Base-by-base conservation (phyloP, 2,888 invertebrate genomes). In the Leucophenga maculata region DNA sequence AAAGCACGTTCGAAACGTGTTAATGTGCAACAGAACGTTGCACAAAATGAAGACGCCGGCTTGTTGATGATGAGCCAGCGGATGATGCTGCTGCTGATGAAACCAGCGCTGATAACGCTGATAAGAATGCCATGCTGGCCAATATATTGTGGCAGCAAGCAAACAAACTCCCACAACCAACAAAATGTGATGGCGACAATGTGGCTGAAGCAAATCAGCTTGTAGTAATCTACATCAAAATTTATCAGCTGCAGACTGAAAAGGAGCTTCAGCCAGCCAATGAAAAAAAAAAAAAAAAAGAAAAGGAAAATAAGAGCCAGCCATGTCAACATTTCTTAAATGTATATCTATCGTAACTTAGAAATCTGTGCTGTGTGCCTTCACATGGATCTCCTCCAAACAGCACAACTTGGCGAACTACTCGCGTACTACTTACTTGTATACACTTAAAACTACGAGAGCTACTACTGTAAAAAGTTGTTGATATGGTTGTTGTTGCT, bases 251-350 rank as follows among this genome's bases (percentile, higher is more conserved):
- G n/a, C 8, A 14, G 62, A 54, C 20, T 39, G 69, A 54, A 26
- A 68, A 71, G 65, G 73, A 14, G 62, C 55, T 69, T 74, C n/a
- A n/a, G n/a, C n/a, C n/a, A n/a, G n/a, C n/a, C n/a, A n/a, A n/a
- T n/a, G n/a, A 2, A 3, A 14, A 26, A 44, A 79, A 79, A 59
- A 50, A 20, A 44, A 67, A 57, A 26, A 69, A 70, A 68, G 70
- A 11, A 64, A 59, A 70, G 72, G 6, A 16, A 18, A 48, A 50
- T 78, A 77, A 78, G 82, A 82, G 78, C 80, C 76, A 82, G 79
- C 80, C 82, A 80, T 80, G 82, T 80, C 80, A 80, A 79, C 80
- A 80, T 82, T 80, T 80, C 82, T 82, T 82, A 80, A 82, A 60
- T 39, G 18, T 80, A 82, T 80, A 80, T 80, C 82, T 80, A 80